Base-by-base conservation (phyloP, 2,888 invertebrate genomes). In the Drosophila recens region DNA sequence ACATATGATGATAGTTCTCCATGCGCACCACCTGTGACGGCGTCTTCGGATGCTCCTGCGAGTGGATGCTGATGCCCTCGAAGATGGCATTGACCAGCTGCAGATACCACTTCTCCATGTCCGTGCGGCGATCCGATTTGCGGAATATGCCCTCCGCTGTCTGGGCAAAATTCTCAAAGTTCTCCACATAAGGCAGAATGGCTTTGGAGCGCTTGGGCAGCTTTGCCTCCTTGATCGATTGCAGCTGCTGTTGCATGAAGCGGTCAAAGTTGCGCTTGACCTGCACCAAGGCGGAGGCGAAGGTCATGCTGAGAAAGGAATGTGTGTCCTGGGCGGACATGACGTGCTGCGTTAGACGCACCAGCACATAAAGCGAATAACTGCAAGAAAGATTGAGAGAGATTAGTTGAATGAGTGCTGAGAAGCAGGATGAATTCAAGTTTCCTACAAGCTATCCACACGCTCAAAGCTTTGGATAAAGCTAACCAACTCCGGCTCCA, bases 1-100 rank as follows among this genome's bases (percentile, higher is more conserved):
- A 96, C 92, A 99, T 95, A 87, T 97, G 96, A 94, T 99, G 99
- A 93, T 97, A 99, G 93, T 99, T 99, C 94, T 99, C 97, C 96
- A 98, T 97, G 93, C 97, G 96, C 54, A 98, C 95, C 48, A 98
- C 98, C 93, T 97, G 97, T 54, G 96, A 95, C 5, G 99, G 99
- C 15, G 98, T 98, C 93, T 98, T 98, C 77, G 96, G 95, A 92
- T 98, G 97, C 87, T 98, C 97, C 59, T 93, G 94, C 0, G 97
- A 95, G 82, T 98, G 96, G 53, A 95, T 93, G 42, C 95, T 94
- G 74, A 98, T 96, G 72, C 96, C 96, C 81, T 96, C 96, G 92
- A 98, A 96, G 93, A 98, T 97, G 45, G 96, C 96, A 79, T 94
- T 94, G n/a, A 97, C 95, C 83, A 98, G 93, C 92, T 96, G 94